Conservation (phyloP, 2,113 vertebrate species). For the Cranoglanis bouderius region DNA sequence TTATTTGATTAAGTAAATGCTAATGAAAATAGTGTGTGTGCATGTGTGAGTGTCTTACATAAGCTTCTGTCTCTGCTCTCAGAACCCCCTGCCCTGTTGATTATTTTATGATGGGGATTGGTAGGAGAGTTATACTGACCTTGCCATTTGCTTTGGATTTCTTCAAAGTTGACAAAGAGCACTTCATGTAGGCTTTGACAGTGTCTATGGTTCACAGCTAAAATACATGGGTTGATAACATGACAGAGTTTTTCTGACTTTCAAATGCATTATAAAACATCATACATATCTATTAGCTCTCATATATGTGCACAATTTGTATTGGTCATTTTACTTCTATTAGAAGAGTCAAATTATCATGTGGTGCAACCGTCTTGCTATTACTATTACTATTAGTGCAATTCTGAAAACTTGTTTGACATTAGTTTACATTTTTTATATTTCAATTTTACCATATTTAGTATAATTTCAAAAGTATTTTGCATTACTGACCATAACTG, state of each 20-base stretch:
- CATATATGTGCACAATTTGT: background rate
- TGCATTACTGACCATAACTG: background rate
- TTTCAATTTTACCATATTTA: background rate
- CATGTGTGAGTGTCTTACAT: background rate
- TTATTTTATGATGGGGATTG: background rate
- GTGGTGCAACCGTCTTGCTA: background rate
- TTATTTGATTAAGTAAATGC: slow-evolving; percentile 44
- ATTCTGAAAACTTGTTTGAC: background rate
- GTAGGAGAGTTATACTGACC: background rate
- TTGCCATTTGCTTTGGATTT: background rate
- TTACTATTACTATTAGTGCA: background rate
- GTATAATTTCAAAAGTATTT: background rate
- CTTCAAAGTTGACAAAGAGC: background rate
- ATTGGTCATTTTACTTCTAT: background rate
- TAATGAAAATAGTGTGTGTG: background rate
- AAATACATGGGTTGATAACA: background rate
- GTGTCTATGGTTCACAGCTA: background rate
- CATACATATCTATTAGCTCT: background rate
- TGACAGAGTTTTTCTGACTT: background rate
- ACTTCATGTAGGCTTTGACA: background rate
- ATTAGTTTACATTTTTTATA: background rate
- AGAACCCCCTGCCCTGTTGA: background rate
- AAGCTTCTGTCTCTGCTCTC: background rate
- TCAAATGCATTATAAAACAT: background rate
- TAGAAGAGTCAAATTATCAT: background rate